Evolutionary conservation across 1,140 invertebrate genomes (phyloP).

Genomic region (Drepana arcuata): DNA sequence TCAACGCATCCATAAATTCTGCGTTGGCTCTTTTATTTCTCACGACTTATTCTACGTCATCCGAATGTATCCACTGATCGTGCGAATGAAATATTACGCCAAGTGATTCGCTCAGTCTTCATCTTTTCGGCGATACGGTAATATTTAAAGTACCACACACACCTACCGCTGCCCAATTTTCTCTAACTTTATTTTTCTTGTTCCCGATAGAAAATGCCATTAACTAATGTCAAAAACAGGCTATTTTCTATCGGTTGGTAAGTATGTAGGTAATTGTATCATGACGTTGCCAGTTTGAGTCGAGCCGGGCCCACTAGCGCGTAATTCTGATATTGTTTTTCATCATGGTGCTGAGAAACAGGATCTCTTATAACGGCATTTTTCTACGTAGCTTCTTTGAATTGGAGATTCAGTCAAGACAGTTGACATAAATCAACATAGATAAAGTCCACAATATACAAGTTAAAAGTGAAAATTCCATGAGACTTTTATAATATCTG

Average conservation of each 20-base stretch:
- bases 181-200: too few species aligned
- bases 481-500: too few species aligned
- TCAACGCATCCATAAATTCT: conserved; percentile 46
- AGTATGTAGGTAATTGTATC: conserved; percentile 45
- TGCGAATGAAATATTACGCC: conserved; percentile 31
- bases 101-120: too few species aligned
- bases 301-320: conserved; percentile 21
- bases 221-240: conserved; percentile 39
- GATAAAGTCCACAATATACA: too few species aligned
- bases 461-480: too few species aligned
- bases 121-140: too few species aligned
- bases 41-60: conserved; percentile 26
- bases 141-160: too few species aligned
- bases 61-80: conserved; percentile 34
- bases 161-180: too few species aligned
- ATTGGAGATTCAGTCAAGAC: too few species aligned
- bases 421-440: too few species aligned
- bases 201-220: too few species aligned
- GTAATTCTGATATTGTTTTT: conserved; percentile 30
- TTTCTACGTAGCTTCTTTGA: too few species aligned
- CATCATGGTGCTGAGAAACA: conserved; percentile 6
- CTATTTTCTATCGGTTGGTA: conserved; percentile 23
- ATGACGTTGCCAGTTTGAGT: conserved; percentile 35
- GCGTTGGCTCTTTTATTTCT: conserved; percentile 37
- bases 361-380: neutral